These are phyloP conservation scores for Adrianichthys oophorus DNA, from an alignment of 2,797 vertebrate genomes.

Conservation along the genomic window DNA sequence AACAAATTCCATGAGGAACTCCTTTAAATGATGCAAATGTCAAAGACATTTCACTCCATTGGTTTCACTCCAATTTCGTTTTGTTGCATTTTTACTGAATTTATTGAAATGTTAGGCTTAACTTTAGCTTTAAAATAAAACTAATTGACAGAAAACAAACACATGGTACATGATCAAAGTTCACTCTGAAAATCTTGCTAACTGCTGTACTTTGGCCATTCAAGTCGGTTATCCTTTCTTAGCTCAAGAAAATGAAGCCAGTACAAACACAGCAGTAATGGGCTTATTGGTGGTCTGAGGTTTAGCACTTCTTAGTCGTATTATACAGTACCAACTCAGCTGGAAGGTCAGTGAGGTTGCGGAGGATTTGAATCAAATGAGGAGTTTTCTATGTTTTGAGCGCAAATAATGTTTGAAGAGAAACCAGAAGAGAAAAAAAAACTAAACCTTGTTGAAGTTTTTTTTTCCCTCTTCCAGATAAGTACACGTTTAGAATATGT, in stretches of 20 bases:
- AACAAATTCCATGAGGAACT: too few species aligned
- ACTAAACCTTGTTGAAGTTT: neutral
- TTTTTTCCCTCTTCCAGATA: too few species aligned
- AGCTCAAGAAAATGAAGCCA: constrained; percentile 35
- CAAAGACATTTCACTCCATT: too few species aligned
- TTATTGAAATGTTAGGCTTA: too few species aligned
- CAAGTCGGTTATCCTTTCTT: constrained; percentile 41
- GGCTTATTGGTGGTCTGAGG: constrained; percentile 54
- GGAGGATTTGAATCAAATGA: constrained; percentile 22
- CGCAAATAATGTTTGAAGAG: neutral
- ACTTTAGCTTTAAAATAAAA: too few species aligned
- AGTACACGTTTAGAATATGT: too few species aligned
- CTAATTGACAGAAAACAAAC: neutral
- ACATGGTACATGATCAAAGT: constrained; percentile 1
- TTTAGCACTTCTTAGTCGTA: constrained; percentile 33
- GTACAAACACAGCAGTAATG: constrained; percentile 42
- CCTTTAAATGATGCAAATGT: too few species aligned
- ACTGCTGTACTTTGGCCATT: constrained; percentile 34
- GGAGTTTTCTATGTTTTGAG: neutral
- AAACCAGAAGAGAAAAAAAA: neutral
- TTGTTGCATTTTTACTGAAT: too few species aligned
- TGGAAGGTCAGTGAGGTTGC: constrained; percentile 6
- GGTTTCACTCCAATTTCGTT: too few species aligned
- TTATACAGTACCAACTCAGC: constrained; percentile 30
- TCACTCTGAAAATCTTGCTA: constrained; percentile 19